Percentiles rank a stretch among this genome's conserved stretches.
phyloP scores from a whole-genome alignment of 1,140 invertebrate species.

The Riptortus pedestris region DNA sequence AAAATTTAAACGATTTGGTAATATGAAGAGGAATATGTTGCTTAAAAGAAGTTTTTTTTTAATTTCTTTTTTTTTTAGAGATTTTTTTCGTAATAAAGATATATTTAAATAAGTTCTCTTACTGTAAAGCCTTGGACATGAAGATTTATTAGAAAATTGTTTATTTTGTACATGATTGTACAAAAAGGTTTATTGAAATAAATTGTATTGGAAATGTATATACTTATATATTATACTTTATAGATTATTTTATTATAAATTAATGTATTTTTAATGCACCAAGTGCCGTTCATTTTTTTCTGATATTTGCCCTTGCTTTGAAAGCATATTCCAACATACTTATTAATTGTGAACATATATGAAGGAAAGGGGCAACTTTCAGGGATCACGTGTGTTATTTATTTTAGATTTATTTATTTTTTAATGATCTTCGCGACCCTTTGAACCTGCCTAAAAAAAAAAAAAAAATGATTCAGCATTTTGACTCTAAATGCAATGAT shows the following conservation, averaged over 20 bases:
- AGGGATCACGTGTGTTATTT: neutral
- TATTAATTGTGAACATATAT: neutral
- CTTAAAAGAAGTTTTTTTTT: too few species aligned
- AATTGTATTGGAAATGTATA: conserved; percentile 3
- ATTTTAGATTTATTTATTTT: conserved; percentile 6
- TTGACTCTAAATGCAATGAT: too few species aligned
- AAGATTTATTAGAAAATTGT: too few species aligned
- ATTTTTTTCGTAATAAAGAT: too few species aligned
- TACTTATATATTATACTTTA: conserved; percentile 7
- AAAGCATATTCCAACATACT: neutral
- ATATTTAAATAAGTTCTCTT: too few species aligned
- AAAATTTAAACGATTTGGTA: too few species aligned
- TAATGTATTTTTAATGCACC: conserved; percentile 17
- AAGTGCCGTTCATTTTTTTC: conserved; percentile 13
- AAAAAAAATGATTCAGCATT: too few species aligned
- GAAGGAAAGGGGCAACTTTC: neutral
- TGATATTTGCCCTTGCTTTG: neutral
- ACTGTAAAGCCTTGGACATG: too few species aligned
- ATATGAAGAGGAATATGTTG: too few species aligned
- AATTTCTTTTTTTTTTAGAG: too few species aligned
- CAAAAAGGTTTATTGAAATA: neutral
- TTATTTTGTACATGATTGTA: conserved; percentile 10
- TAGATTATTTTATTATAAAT: conserved; percentile 16
- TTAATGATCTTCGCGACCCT: neutral
- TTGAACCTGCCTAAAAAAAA: conserved; percentile 7